Evolutionary conservation across 53 echinoderm and acorn worm species (phyloP), one percentile per base, ranked within the genome.

Genomic region (Echinometra lucunter): DNA sequence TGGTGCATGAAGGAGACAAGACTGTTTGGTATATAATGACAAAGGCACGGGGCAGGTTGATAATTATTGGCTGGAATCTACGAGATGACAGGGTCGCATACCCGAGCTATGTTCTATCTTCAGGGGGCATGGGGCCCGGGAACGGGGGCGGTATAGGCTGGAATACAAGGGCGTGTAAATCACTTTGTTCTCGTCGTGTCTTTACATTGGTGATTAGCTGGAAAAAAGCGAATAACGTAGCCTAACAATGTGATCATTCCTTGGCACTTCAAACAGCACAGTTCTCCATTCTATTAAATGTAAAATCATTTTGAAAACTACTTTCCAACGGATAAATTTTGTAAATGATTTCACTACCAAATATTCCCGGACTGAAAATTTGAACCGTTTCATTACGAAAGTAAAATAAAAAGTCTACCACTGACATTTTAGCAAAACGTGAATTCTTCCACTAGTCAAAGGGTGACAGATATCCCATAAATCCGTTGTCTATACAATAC

Each of bases 31-130:
- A 19, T n/a, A n/a, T 66, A 63, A 35, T 91, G 66, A 66, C 44
- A 44, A 45, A 17, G 25, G 91, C 45, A 28, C 45, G 44, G 70
- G 30, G 70, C 70, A 27, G 40, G 70, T 21, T 37, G 47, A 72
- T 92, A 78, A 44, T 94, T 83, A 94, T 94, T 44, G 27, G 17
- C 17, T 83, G 63, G 94, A 58, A 83, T 83, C 85, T 28, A n/a
- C 1, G 82, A 85, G 42, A 38, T 83, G 63, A 94, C 94, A 94
- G 85, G 94, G 85, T 94, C 85, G 85, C 85, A 94, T 94, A 83
- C 63, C 94, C 38, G 13, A 38, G 94, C 6, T 94, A 83, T 94
- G 85, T 94, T 83, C 38, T 63, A 66, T 94, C 94, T 38, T 44
- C 45, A 67, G 58, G 94, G 60, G 85, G 94, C 82, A 42, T 58